Evolutionary conservation across 2,888 invertebrate species (phyloP), one percentile per base, ranked within the genome.

Genomic region (Latrodectus hesperus): DNA sequence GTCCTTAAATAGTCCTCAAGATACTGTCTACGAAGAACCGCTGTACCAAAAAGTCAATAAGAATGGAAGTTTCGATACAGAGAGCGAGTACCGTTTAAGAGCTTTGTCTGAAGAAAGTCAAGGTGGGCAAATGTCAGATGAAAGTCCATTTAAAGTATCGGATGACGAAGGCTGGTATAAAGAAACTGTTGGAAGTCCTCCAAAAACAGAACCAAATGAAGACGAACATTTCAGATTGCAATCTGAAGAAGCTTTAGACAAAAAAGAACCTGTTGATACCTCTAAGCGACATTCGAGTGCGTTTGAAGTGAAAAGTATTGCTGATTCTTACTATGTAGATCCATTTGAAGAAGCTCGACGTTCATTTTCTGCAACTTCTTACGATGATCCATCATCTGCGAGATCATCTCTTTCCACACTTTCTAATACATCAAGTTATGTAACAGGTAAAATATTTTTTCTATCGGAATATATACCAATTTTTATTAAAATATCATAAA

Each of bases 401-500:
- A 65, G 81, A 67, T 87, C 86, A 52, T 81, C 86, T 9, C 12
- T 87, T 16, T 81, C 86, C 14, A 75, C 86, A 9, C 12, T 87
- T 22, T 81, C 86, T 14, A 75, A 85, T 80, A 80, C 75, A 51
- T 85, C 85, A 9, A 87, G 86, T 17, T 87, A 87, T 67, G 74
- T 72, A 26, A 87, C 86, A 73, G 86, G 86, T 87, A 81, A 77
- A 11, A 51, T 53, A 67, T 11, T 70, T 55, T 38, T 26, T 49
- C 60, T 16, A 60, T 60, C 6, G 0, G 6, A 9, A 12, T 60
- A 38, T 38, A 38, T 38, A 38, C 6, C 4, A 38, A 4, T 60
- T 60, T n/a, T 16, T 11, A 16, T 60, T 9, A 5, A 60, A 14
- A 60, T 60, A 16, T 60, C n/a, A 60, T 60, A 10, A 16, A 9